These are phyloP conservation scores for Taxidea taxus DNA, from an alignment of 2,113 vertebrate species.

Conservation along the genomic window DNA sequence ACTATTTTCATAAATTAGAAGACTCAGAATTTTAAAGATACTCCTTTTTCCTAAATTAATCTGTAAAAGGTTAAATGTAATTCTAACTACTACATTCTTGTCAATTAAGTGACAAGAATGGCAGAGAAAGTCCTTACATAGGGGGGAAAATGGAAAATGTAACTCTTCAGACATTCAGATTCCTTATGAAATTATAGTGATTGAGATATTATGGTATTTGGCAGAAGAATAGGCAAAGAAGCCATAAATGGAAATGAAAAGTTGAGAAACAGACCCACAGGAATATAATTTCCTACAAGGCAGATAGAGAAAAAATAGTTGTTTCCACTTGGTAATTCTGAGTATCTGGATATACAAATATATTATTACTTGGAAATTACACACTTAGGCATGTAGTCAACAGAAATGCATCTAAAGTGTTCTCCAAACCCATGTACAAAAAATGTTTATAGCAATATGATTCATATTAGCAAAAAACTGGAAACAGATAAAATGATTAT, in stretches of 20 bases:
- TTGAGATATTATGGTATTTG: background rate
- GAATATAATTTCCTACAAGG: background rate
- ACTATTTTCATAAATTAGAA: background rate
- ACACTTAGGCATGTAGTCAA: background rate
- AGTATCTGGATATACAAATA: background rate
- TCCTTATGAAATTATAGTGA: background rate
- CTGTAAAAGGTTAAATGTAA: background rate
- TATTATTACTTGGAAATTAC: background rate
- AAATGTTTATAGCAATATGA: background rate
- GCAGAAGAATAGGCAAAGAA: background rate
- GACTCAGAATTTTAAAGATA: background rate
- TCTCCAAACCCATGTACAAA: background rate
- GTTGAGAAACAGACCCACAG: background rate
- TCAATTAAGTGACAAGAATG: background rate
- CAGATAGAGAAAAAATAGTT: background rate
- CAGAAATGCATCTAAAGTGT: background rate
- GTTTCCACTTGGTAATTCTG: background rate
- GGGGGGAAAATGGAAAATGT: background rate
- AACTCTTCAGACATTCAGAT: background rate
- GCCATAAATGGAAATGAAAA: background rate
- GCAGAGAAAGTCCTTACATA: background rate
- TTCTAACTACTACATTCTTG: background rate
- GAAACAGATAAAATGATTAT: background rate
- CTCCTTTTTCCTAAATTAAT: background rate
- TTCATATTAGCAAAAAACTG: background rate